Base-by-base conservation (phyloP, 2,797 vertebrate genomes). In the Columba guinea region DNA sequence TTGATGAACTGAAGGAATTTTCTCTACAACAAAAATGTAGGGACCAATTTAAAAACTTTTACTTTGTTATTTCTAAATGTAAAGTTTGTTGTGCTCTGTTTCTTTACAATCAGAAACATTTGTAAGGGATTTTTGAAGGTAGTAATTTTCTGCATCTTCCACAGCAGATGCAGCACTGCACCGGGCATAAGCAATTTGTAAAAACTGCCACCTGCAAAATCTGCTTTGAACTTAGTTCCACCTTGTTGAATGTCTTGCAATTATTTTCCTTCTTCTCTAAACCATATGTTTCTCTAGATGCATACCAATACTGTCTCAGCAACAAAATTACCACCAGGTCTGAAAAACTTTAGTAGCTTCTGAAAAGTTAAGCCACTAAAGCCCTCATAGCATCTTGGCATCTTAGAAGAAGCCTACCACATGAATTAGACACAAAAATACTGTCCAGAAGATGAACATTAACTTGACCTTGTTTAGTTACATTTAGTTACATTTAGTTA, bases 351-450 rank as follows among this genome's bases (percentile, higher is more conserved):
- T 1, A 27, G 41, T 4, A 19, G 68, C 14, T 64, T 56, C 4
- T 5, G 18, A 44, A 7, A 1, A 44, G 56, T 13, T 22, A 15
- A 49, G 34, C 51, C n/a, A 6, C 22, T 34, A 52, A 51, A 41
- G 19, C 53, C 46, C 7, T 48, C 3, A 20, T 5, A 52, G 32
- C n/a, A 24, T 2, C 49, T 10, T 7, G 12, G 37, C 26, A 20
- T 24, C 34, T n/a, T 4, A 6, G 64, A 53, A 19, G 39, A 19
- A 27, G 32, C 35, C 30, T 5, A 10, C 12, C 21, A 9, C 35
- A 9, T 3, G 1, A 18, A 5, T 4, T 18, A 13, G 63, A 13
- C 20, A 16, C 34, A 20, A 26, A 53, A 39, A 4, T 1, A 21
- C n/a, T 11, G n/a, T 4, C 34, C 59, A 7, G 9, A 1, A 22